Evolutionary conservation across 2,113 vertebrate species (phyloP).

Genomic region (Felis chaus): DNA sequence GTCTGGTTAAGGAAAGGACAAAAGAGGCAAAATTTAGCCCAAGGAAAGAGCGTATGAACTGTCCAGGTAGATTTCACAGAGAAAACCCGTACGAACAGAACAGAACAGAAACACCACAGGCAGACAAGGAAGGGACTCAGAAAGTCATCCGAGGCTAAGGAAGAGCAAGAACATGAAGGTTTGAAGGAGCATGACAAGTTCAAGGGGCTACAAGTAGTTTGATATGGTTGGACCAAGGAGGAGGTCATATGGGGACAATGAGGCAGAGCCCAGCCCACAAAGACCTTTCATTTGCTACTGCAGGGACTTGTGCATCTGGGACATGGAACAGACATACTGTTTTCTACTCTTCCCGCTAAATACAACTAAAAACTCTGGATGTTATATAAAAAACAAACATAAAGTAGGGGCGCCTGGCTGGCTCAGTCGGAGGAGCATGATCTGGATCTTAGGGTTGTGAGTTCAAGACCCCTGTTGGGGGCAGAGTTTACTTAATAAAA

Average conservation of each 20-base stretch:
- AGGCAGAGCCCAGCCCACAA: background rate
- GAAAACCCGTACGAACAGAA: background rate
- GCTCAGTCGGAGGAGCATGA: background rate
- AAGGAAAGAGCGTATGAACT: background rate
- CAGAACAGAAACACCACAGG: background rate
- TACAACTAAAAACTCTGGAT: background rate
- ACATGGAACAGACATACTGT: background rate
- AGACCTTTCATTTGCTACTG: background rate
- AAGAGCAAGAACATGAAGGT: background rate
- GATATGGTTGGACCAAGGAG: background rate
- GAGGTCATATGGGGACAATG: background rate
- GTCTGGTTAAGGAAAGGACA: background rate
- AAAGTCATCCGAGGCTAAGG: background rate
- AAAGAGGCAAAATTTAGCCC: background rate
- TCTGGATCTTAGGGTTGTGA: background rate
- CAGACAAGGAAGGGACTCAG: background rate
- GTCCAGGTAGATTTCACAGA: background rate
- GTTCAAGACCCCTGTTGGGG: background rate
- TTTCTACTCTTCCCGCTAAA: background rate
- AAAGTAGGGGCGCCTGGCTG: background rate
- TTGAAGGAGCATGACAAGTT: background rate
- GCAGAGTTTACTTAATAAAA: background rate
- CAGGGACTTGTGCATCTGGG: background rate
- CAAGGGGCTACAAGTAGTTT: background rate
- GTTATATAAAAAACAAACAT: background rate